A percentile compares a stretch with the other conserved stretches of the same genome.
Evolutionary conservation across 64 coral and sea anemone species (phyloP).

Genomic region (Stichodactyla helianthus): DNA sequence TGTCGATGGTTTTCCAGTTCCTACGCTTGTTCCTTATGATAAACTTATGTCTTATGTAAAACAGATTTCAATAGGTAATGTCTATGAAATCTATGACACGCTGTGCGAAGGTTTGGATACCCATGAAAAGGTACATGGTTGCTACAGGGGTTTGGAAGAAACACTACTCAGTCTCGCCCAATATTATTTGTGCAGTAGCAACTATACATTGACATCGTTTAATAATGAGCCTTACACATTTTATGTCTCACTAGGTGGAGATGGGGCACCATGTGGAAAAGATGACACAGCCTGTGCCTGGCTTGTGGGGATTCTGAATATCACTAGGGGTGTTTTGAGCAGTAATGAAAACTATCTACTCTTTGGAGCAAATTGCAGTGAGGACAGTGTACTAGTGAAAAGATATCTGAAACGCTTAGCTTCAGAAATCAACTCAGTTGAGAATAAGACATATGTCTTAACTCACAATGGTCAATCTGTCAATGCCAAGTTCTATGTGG

Average conservation of each 20-base stretch:
- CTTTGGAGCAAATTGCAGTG: neutral
- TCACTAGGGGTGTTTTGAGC: neutral
- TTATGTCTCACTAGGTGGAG: conserved; percentile 14
- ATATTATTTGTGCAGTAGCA: neutral
- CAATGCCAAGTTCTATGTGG: neutral
- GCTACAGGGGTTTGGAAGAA: conserved; percentile 1
- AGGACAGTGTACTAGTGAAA: neutral
- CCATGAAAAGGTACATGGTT: neutral
- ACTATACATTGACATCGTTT: conserved; percentile 5
- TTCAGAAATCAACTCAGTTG: neutral
- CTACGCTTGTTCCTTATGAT: conserved; percentile 15
- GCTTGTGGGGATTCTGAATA: neutral
- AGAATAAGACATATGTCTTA: neutral
- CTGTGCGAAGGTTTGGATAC: neutral
- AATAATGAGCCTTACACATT: neutral
- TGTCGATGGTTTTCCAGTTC: conserved; percentile 8
- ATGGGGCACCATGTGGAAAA: neutral
- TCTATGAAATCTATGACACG: neutral
- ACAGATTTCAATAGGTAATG: conserved; percentile 21
- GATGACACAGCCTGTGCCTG: conserved; percentile 2
- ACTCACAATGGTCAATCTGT: neutral
- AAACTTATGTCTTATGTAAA: conserved; percentile 5
- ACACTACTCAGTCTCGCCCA: neutral
- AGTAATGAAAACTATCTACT: neutral
- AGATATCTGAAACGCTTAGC: neutral